Evolutionary conservation across 53 echinoderm and acorn worm genomes (phyloP).

Genomic region (Temnopleurus reevesii): DNA sequence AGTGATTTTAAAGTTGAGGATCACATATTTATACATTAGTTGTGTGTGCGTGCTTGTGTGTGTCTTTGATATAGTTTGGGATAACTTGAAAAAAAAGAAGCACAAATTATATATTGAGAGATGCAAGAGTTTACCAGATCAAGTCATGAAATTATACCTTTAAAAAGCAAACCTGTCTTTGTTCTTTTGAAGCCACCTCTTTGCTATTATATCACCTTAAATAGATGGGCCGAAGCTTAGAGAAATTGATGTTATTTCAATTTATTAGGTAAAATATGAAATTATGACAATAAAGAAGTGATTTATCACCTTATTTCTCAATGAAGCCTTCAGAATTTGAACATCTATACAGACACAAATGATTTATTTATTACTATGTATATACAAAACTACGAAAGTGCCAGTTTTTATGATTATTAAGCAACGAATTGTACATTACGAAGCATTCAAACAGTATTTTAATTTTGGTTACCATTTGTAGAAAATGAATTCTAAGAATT

Average conservation of each 20-base stretch:
- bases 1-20: too few relatives aligned
- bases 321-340: conserved; percentile 32
- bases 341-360: conserved; percentile 17
- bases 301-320: background rate
- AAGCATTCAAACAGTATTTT: conserved; percentile 55
- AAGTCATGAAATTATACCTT: background rate
- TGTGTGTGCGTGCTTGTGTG: conserved; percentile 32
- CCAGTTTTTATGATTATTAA: conserved; percentile 46
- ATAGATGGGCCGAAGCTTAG: background rate
- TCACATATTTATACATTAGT: conserved; percentile 12
- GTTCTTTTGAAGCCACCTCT: background rate
- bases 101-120: background rate
- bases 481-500: conserved; percentile 11
- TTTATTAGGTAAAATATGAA: background rate
- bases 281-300: background rate
- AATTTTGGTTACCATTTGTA: conserved; percentile 49
- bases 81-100: background rate
- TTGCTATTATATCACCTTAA: background rate
- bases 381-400: conserved; percentile 23
- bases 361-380: conserved; percentile 29
- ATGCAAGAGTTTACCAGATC: too few relatives aligned
- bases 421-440: conserved; percentile 56
- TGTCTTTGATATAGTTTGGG: background rate
- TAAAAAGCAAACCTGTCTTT: background rate
- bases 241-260: background rate